Conservation (phyloP, 2,888 invertebrate genomes). For the Blastobasis adustella region DNA sequence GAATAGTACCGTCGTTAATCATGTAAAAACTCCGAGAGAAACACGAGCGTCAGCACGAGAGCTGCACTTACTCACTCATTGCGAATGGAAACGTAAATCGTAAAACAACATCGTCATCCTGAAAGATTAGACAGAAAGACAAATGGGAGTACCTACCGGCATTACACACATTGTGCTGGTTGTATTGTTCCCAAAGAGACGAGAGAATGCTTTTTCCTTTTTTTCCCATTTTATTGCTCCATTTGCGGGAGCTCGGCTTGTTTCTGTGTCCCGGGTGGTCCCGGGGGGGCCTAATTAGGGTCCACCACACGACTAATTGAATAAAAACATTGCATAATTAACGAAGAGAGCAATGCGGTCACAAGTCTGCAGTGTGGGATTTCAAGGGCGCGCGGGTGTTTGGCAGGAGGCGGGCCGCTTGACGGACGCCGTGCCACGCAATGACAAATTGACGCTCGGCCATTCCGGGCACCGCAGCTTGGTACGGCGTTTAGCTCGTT, state of each 20-base stretch:
- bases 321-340: constrained; percentile 69
- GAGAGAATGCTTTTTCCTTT: constrained; percentile 33
- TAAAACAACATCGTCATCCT: constrained; percentile 57
- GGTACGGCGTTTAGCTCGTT: too few species aligned
- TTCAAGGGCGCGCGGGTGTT: constrained; percentile 1
- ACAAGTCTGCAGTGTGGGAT: not conserved
- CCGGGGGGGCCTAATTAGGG: constrained; percentile 55
- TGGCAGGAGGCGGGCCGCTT: not conserved
- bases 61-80: constrained; percentile 30
- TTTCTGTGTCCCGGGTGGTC: constrained; percentile 35
- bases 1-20: too few species aligned
- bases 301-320: constrained; percentile 60
- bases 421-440: not conserved
- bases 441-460: too few species aligned
- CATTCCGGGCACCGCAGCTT: too few species aligned
- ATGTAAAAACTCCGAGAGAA: not conserved
- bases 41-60: not conserved
- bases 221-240: constrained; percentile 48
- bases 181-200: constrained; percentile 50
- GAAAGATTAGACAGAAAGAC: constrained; percentile 63
- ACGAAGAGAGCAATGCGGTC: constrained; percentile 17
- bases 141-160: constrained; percentile 40
- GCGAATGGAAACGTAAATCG: constrained; percentile 44
- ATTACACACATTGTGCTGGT: constrained; percentile 38
- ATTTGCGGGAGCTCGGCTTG: constrained; percentile 47